Evolutionary conservation across 1,140 invertebrate genomes (phyloP).

Genomic region (Diabrotica virgifera): DNA sequence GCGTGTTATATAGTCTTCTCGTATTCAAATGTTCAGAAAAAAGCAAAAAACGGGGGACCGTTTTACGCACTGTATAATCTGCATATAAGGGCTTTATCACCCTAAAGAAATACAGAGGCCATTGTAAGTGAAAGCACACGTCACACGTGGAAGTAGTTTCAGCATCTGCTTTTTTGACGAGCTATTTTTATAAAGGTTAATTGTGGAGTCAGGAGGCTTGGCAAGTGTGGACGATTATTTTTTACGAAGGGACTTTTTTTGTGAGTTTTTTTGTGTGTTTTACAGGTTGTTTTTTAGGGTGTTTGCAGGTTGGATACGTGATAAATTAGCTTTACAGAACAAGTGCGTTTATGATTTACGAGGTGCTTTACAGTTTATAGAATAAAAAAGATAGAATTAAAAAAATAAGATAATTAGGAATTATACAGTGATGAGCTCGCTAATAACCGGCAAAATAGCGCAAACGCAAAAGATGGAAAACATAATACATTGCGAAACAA

Average conservation of each 20-base stretch:
- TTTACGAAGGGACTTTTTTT: constrained; percentile 1
- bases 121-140: constrained; percentile 10
- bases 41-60: constrained; percentile 14
- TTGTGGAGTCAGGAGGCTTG: background rate
- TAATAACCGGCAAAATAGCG: too few relatives aligned
- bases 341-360: background rate
- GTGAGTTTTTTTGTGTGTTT: constrained; percentile 6
- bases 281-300: constrained; percentile 8
- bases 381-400: too few relatives aligned
- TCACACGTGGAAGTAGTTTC: constrained; percentile 21
- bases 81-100: constrained; percentile 15
- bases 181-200: constrained; percentile 14
- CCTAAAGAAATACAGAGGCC: constrained; percentile 3
- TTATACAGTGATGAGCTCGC: too few relatives aligned
- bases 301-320: background rate
- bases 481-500: too few relatives aligned
- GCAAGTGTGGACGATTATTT: background rate
- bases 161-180: constrained; percentile 19
- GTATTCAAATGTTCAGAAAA: background rate
- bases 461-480: too few relatives aligned
- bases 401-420: too few relatives aligned
- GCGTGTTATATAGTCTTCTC: background rate
- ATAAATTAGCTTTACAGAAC: constrained; percentile 1
- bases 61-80: constrained; percentile 21
- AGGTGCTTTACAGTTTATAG: too few relatives aligned